These are phyloP conservation scores for Lamprotornis superbus DNA, from an alignment of 2,113 vertebrate species.

Conservation along the genomic window DNA sequence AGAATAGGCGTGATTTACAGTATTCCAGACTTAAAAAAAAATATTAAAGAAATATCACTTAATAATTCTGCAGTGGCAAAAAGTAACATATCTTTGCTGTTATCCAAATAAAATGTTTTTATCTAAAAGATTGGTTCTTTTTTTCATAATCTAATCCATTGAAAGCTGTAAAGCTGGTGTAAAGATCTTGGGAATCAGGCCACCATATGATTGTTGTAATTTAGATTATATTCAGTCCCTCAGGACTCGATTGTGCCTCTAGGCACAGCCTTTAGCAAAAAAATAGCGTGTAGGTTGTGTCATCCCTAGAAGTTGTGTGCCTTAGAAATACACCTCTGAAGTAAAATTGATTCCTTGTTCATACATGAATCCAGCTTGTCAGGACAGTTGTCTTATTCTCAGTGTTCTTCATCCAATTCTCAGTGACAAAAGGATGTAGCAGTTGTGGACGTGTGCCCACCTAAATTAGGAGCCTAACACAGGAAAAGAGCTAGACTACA, in stretches of 20 bases:
- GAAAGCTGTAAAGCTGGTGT: background rate
- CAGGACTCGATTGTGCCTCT: background rate
- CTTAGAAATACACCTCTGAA: background rate
- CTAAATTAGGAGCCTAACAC: background rate
- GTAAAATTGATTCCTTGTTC: slow-evolving; percentile 9
- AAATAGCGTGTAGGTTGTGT: background rate
- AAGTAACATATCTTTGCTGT: background rate
- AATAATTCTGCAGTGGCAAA: background rate
- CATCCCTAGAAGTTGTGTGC: background rate
- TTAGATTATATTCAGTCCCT: slow-evolving; percentile 3
- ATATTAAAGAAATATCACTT: background rate
- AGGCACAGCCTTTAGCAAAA: slow-evolving; percentile 29
- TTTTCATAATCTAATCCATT: background rate
- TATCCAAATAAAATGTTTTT: background rate
- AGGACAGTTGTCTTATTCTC: background rate
- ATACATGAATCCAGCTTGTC: background rate
- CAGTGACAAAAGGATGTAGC: background rate
- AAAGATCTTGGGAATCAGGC: background rate
- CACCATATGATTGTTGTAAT: background rate
- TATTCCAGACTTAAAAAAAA: background rate
- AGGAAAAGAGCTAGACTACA: background rate
- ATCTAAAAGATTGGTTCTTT: background rate
- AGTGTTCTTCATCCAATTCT: background rate
- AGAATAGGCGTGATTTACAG: background rate
- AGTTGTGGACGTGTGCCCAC: background rate